Conservation (phyloP, 2,113 vertebrate genomes). For the Patagioenas fasciata region DNA sequence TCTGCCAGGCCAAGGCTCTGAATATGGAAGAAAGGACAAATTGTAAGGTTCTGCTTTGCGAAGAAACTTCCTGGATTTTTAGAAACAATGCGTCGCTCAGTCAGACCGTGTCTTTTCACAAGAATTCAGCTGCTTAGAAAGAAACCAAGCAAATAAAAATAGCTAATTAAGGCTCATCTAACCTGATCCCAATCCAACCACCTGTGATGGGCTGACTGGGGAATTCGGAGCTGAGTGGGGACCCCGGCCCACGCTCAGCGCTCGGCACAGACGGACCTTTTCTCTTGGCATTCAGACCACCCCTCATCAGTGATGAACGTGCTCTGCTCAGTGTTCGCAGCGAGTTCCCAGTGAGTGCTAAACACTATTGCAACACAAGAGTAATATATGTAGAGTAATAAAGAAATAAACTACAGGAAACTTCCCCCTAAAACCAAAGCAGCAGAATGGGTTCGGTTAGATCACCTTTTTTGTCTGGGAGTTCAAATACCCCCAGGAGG, state of each 20-base stretch:
- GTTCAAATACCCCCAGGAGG: neutral
- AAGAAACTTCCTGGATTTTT: neutral
- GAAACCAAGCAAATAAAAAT: neutral
- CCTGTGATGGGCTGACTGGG: too few relatives aligned
- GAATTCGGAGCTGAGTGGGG: neutral
- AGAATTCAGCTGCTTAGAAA: neutral
- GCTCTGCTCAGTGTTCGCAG: neutral
- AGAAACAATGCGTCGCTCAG: neutral
- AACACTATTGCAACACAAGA: neutral
- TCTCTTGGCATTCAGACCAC: neutral
- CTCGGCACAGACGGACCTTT: neutral
- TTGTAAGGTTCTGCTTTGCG: neutral
- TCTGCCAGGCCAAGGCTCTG: neutral
- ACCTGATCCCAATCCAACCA: neutral
- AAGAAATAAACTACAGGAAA: neutral
- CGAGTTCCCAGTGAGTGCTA: rapidly evolving
- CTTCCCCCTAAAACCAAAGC: neutral
- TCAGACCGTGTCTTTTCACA: neutral
- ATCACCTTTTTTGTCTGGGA: neutral
- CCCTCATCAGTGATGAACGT: rapidly evolving
- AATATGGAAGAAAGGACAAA: neutral
- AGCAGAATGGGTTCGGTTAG: neutral
- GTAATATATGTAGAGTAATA: neutral
- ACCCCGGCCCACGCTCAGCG: neutral
- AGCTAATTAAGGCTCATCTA: neutral